Evolutionary conservation across 1,140 invertebrate species (phyloP), one percentile per base, ranked within the genome.

Genomic region (Drosophila varians): DNA sequence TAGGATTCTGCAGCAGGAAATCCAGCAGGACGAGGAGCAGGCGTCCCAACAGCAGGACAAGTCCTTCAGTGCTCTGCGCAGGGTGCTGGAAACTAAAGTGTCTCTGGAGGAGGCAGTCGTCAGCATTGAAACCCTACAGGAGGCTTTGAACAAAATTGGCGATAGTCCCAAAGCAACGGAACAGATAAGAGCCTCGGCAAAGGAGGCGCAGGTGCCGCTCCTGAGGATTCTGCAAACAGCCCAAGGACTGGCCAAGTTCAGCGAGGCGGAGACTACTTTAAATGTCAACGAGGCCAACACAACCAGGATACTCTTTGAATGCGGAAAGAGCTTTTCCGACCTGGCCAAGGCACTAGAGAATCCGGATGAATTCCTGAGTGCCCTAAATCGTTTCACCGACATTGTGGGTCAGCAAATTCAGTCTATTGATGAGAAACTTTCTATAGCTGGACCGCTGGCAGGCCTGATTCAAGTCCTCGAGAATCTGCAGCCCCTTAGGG

Each of bases 1-100:
- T 16, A 88, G 79, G 36, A 79, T 88, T 40, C 43, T 91, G 1
- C 89, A 90, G 43, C 74, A 89, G 45, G 90, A 91, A 46, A 82
- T 90, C 4, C 80, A 79, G 25, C 61, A 64, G 40, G 87, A 91
- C n/a, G 87, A 90, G 23, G 70, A 77, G 26, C 62, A 70, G 21
- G 77, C 75, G 0, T 34, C 66, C 0, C 80, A 83, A 52, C 79
- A 89, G 31, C 79, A 84, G 25, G 88, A 91, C 18, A 78, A 90
- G 36, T 77, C 88, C 0, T 89, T 91, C 21, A 72, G 83, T 28
- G 76, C 80, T 1, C 48, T 91, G 28, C 66, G 87, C 0, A 78
- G 87, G 54, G 84, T 72, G 4, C 60, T 90, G 3, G 83, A 90
- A 38, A 77, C 84, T 3, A 82, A 89, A 40, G 88, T 77, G 1